Evolutionary conservation across 2,113 vertebrate genomes (phyloP).

Genomic region (Passer montanus): DNA sequence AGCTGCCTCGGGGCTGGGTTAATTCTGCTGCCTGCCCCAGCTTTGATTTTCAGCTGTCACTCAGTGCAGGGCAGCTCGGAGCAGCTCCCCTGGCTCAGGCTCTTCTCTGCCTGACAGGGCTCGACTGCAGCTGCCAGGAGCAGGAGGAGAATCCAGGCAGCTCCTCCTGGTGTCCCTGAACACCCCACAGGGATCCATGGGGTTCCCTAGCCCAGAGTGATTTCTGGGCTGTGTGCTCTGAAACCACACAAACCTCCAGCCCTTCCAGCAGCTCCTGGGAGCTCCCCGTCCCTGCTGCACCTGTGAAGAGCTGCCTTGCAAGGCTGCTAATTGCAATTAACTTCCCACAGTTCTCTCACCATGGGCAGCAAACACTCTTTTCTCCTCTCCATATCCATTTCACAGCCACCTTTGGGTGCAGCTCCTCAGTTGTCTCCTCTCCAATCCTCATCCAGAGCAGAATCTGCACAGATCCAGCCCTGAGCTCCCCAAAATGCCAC

Average conservation of each 20-base stretch:
- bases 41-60: neutral
- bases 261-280: neutral
- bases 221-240: neutral
- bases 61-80: neutral
- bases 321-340: neutral
- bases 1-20: neutral
- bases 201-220: neutral
- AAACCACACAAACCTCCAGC: neutral
- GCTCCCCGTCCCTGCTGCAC: fast-evolving
- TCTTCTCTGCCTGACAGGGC: neutral
- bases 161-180: neutral
- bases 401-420: neutral
- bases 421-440: neutral
- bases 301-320: neutral
- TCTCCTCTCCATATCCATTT: neutral
- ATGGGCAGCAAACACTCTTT: neutral
- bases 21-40: neutral
- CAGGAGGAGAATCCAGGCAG: neutral
- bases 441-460: neutral
- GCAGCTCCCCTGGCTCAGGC: neutral
- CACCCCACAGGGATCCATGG: fast-evolving
- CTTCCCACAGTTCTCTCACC: neutral
- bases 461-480: neutral
- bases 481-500: neutral
- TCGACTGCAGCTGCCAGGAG: neutral